phyloP scores from a whole-genome alignment of 2,888 invertebrate species.

The Carcina quercana region DNA sequence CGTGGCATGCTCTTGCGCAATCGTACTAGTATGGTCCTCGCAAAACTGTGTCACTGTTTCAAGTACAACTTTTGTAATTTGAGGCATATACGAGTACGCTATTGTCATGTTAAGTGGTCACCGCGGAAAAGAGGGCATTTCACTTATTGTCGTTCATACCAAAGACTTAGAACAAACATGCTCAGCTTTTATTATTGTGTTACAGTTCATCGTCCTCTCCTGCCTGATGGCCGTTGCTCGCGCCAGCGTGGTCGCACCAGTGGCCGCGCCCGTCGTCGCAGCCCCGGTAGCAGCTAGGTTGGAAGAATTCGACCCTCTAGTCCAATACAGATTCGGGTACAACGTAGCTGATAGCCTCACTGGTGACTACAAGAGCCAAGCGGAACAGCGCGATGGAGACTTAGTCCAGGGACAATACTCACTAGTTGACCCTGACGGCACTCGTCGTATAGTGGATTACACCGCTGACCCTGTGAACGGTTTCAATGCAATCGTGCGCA shows the following conservation, averaged over 20 bases:
- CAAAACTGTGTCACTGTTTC: constrained; percentile 65
- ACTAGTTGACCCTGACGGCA: constrained; percentile 50
- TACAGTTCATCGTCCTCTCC: constrained; percentile 46
- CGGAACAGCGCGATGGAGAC: constrained; percentile 67
- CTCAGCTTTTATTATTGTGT: constrained; percentile 11
- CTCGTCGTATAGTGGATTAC: constrained; percentile 54
- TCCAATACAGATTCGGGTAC: constrained; percentile 70
- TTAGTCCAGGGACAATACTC: constrained; percentile 61
- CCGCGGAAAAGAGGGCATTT: constrained; percentile 8
- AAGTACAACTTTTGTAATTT: constrained; percentile 47
- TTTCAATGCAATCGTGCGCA: constrained; percentile 55
- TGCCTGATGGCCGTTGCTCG: constrained; percentile 46
- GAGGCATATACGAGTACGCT: constrained; percentile 22
- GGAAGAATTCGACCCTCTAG: constrained; percentile 69
- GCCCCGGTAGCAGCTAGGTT: constrained; percentile 29
- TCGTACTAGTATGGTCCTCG: constrained; percentile 49
- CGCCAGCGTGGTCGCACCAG: constrained; percentile 29
- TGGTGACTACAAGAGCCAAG: constrained; percentile 57
- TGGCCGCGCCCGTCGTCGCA: constrained; percentile 14
- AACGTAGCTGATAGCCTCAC: constrained; percentile 52
- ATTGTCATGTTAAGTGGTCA: constrained; percentile 11
- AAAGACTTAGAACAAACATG: background rate
- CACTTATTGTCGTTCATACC: background rate
- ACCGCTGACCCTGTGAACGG: constrained; percentile 51
- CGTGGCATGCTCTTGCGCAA: constrained; percentile 51